Evolutionary conservation across 2,888 invertebrate species (phyloP), one percentile per base, ranked within the genome.

Genomic region (Drosophila subquinaria): DNA sequence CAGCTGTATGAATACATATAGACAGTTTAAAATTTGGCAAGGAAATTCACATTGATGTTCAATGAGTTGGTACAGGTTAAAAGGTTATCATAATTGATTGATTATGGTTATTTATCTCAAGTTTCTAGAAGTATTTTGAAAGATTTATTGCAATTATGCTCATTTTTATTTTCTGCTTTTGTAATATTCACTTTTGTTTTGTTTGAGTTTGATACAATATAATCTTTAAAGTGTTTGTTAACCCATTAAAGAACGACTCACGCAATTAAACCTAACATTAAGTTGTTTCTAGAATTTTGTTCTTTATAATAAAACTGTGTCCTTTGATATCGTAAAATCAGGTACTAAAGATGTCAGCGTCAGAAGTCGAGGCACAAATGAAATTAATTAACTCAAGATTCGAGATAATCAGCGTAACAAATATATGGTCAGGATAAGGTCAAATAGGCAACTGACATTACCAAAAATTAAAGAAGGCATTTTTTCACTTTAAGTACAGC

Each of bases 371-470:
- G 2, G 9, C 0, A 15, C 42, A 35, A 59, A 56, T 27, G 13
- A 60, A 82, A 75, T 82, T 80, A 82, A 84, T 88, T 80, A 77
- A 51, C 60, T 73, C 53, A 30, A 66, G 59, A 62, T 43, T 40
- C 48, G n/a, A 70, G 87, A 81, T 89, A 75, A 73, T 65, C 76
- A 66, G 69, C 51, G 47, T 69, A 79, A 76, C 81, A 84, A 79
- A 75, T 84, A 81, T 69, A 72, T 73, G 60, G 53, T 38, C 45
- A 23, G 30, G 59, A 69, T 68, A 74, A 66, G 50, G 13, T 38
- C 17, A 40, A 55, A 42, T 35, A n/a, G 47, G 11, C 45, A 11
- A 23, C 9, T 6, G 10, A 48, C 23, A 61, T 45, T 62, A 35
- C 2, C 8, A 23, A 4, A 48, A 57, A 55, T 66, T 60, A 17